Evolutionary conservation across 2,888 invertebrate species (phyloP), one percentile per base, ranked within the genome.

Genomic region (Hirudinaria manillensis): DNA sequence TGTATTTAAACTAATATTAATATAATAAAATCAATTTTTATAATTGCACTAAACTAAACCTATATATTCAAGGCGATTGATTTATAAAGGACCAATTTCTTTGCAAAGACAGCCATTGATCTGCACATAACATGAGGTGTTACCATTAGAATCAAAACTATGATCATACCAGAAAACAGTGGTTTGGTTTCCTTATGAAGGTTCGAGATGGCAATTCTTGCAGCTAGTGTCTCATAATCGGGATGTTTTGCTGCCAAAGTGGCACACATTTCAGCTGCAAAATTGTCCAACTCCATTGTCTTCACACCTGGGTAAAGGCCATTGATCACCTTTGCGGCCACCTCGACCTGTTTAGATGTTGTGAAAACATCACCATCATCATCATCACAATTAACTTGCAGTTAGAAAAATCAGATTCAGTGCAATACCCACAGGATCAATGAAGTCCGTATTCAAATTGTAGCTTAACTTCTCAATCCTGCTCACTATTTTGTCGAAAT

Each of bases 251-350:
- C 94, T 0, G 98, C 97, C 92, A 97, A 92, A 45, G 93, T 93
- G 19, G 98, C 98, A n/a, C 98, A 94, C 61, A 93, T 98, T 87
- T 99, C 98, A 0, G 99, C 99, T 67, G 99, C 98, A 78, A 99
- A 87, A 84, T 96, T 98, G 86, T 99, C 99, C 80, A 99, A 87
- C 84, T 99, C 96, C 27, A 94, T 92, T 0, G 98, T 99, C 10
- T 94, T 94, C 1, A 99, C 97, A 21, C 98, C 98, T 77, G 93
- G 90, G 85, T 97, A 98, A 61, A 99, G 88, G 0, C 98, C 98
- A 86, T 88, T 93, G 80, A 98, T 94, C 0, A 98, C 97, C 87
- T 94, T 94, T 79, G 86, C 80, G 2, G 87, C 86, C 38, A 87
- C 85, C 19, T 81, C 81, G 10, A 85, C 81, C 86, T 87, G 77